Conservation (phyloP, 2,888 invertebrate species). For the Neria commutata region DNA sequence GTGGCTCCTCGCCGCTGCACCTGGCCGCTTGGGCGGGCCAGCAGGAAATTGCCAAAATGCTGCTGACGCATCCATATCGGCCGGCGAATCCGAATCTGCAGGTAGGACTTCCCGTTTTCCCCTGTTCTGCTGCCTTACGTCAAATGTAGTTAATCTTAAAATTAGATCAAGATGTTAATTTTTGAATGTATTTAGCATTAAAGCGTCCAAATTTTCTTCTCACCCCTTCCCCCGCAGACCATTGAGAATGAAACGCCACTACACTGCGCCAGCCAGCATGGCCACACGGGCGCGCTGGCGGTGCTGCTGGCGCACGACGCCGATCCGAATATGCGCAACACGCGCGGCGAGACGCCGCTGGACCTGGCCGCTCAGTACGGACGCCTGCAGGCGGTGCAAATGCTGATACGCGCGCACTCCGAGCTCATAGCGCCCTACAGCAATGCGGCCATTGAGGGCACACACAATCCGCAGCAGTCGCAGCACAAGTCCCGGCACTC, state of each 20-base stretch:
- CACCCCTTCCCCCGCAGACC: constrained; percentile 66
- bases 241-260: constrained; percentile 90
- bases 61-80: constrained; percentile 81
- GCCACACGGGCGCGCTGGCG: constrained; percentile 83
- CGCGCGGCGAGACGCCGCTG: constrained; percentile 87
- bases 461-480: neutral
- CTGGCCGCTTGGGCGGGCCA: constrained; percentile 95
- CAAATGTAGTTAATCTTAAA: neutral
- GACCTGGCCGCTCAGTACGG: constrained; percentile 95
- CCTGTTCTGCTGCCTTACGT: neutral
- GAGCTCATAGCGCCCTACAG: constrained; percentile 78
- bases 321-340: constrained; percentile 86
- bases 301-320: constrained; percentile 83
- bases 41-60: constrained; percentile 82
- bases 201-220: neutral
- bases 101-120: constrained; percentile 63
- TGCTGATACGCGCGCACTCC: constrained; percentile 82
- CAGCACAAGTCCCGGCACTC: constrained; percentile 24
- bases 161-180: neutral
- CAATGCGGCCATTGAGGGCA: constrained; percentile 40
- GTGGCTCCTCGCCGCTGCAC: constrained; percentile 91
- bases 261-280: constrained; percentile 92
- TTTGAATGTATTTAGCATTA: neutral
- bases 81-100: constrained; percentile 84
- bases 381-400: constrained; percentile 82